Evolutionary conservation across 2,888 invertebrate genomes (phyloP), one percentile per base, ranked within the genome.

Genomic region (Synergus umbraculus): DNA sequence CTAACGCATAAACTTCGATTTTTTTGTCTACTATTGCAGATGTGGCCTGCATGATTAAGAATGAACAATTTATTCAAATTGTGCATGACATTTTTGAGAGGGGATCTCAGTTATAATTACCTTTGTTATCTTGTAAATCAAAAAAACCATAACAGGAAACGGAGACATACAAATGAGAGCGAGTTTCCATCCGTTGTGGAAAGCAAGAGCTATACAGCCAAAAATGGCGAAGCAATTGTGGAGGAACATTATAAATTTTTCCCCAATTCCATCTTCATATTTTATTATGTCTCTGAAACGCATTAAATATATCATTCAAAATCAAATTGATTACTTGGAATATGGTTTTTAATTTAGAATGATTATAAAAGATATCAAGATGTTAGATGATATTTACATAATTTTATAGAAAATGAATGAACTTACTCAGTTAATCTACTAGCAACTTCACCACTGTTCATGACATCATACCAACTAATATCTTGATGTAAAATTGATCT

Each of bases 201-300:
- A 94, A 0, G 96, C 96, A 90, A 96, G 93, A 3, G 94, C 93
- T 15, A 97, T 90, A 0, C 95, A 95, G 22, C 95, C 94, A 12
- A 96, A 79, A 88, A 96, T 96, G 0, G 95, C 94, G 0, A 95
- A 92, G 85, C 96, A 93, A 89, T 95, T 96, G 90, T 95, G 96
- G 7, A 96, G 89, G 86, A 97, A 96, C 83, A 96, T 95, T 0
- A 95, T 94, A 54, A 97, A 93, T 90, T 97, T 97, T 90, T 97
- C 97, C 0, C 97, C 97, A 63, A 97, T 94, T 13, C 97, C 97
- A 84, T 97, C 97, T 92, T 97, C 96, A 83, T 97, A 93, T 92
- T 96, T 96, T 4, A 94, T 93, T 0, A 96, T 93, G 91, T 96
- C 96, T 86, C 96, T 96, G 88, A 0, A 64, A 69, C 9, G 22